Percentiles rank a stretch among this genome's conserved stretches.
phyloP scores from a whole-genome alignment of 2,888 invertebrate genomes.

The Diaprepes abbreviatus region DNA sequence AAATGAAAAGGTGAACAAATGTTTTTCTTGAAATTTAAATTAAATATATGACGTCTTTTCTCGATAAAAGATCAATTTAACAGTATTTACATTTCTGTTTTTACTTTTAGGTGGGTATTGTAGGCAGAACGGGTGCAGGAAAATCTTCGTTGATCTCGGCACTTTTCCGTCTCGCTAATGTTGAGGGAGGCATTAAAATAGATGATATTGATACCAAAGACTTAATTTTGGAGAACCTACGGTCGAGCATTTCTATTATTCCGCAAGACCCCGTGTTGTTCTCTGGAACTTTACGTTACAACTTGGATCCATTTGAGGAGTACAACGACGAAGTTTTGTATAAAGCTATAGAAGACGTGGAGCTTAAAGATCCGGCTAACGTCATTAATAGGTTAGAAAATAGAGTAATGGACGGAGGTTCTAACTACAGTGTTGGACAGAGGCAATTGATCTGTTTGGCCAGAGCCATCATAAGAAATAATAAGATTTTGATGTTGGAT shows the following conservation, averaged over 20 bases:
- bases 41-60: too few species aligned
- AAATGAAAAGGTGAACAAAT: conserved; percentile 81
- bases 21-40: too few species aligned
- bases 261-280: conserved; percentile 80
- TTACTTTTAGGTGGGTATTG: conserved; percentile 79
- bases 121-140: conserved; percentile 88
- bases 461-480: conserved; percentile 78
- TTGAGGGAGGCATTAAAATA: conserved; percentile 79
- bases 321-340: conserved; percentile 79
- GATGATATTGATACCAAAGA: conserved; percentile 76
- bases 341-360: conserved; percentile 81
- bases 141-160: conserved; percentile 85
- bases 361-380: conserved; percentile 77
- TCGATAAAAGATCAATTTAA: too few species aligned
- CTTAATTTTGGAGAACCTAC: conserved; percentile 72
- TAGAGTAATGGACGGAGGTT: conserved; percentile 81
- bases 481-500: conserved; percentile 88
- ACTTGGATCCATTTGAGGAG: conserved; percentile 77
- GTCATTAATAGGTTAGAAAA: conserved; percentile 75
- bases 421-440: conserved; percentile 91
- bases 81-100: too few species aligned
- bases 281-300: conserved; percentile 68
- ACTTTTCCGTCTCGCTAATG: conserved; percentile 82
- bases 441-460: conserved; percentile 78
- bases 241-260: conserved; percentile 72